These are phyloP conservation scores for Augiades crinisus DNA, from an alignment of 2,888 invertebrate genomes.

Conservation along the genomic window DNA sequence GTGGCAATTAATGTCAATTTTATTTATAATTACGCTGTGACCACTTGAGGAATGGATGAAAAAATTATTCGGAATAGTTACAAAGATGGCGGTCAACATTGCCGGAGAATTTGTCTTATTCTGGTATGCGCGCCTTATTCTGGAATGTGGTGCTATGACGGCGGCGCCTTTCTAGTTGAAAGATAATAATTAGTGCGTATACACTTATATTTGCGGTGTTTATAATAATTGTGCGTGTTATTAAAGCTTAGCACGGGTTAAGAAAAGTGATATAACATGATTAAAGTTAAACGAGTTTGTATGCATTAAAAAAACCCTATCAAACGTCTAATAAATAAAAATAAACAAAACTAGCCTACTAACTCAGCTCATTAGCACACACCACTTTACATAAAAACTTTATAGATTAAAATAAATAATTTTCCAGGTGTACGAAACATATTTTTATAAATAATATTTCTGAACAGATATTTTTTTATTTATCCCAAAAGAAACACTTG, in stretches of 20 bases:
- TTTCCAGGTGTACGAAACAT: too few relatives aligned
- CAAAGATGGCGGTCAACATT: conserved; percentile 38
- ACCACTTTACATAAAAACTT: too few relatives aligned
- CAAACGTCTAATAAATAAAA: too few relatives aligned
- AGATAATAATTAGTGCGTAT: conserved; percentile 35
- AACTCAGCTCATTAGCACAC: too few relatives aligned
- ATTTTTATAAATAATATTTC: too few relatives aligned
- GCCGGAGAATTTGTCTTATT: conserved; percentile 34
- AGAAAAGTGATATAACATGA: conserved; percentile 15
- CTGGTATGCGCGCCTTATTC: conserved; percentile 33
- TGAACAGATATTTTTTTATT: too few relatives aligned
- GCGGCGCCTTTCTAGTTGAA: conserved; percentile 38
- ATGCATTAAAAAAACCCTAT: background rate
- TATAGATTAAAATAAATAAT: too few relatives aligned
- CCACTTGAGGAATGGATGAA: conserved; percentile 40
- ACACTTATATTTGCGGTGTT: conserved; percentile 10
- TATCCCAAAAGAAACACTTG: too few relatives aligned
- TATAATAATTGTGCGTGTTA: conserved; percentile 22
- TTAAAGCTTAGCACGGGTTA: conserved; percentile 13
- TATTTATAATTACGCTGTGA: conserved; percentile 65
- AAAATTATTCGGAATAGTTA: conserved; percentile 48
- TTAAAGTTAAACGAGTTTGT: background rate
- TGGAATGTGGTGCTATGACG: conserved; percentile 27
- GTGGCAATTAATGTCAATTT: conserved; percentile 74
- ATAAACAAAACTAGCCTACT: too few relatives aligned